Evolutionary conservation across 2,888 invertebrate species (phyloP), one percentile per base, ranked within the genome.

Genomic region (Laothoe populi): DNA sequence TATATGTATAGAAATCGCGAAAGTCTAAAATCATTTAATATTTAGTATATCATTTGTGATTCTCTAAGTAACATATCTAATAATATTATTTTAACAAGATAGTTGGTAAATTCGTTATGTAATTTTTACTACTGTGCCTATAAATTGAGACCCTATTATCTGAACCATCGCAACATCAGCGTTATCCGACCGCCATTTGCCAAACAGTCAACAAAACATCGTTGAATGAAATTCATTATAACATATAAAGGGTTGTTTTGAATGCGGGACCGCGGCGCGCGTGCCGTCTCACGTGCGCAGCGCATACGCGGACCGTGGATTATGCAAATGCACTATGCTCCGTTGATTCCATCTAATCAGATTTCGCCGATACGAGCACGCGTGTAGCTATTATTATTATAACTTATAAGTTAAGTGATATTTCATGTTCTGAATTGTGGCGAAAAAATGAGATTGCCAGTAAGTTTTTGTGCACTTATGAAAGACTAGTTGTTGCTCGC

Each of bases 301-400:
- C 31, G 70, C 70, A 72, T 75, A 70, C 66, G 72, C 63, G 68
- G 65, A 4, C 44, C 19, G 19, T 48, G 76, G 81, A 84, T 84
- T 84, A 84, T 84, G 84, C 79, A 78, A 84, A 85, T 84, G 71
- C 70, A 70, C 69, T 62, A 74, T 66, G 75, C 72, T 74, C 71
- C 72, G 71, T 64, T 69, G 69, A 60, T 35, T 62, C 58, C 23
- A 4, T 62, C 62, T 62, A 62, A 62, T 62, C 58, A 46, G 13
- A 62, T 24, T 19, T 42, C 16, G 53, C 19, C 26, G 61, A 31
- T 38, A 31, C 44, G 31, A 19, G 44, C 45, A 46, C 38, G 59
- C 44, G 21, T 24, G 26, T 26, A 31, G 5, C 21, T 19, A 23
- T 45, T 42, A 13, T 48, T 60, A 23, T 59, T 59, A 26, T 44